A percentile compares a stretch with the other conserved stretches of the same genome.
Conservation (phyloP, 2,797 vertebrate species). For the Staurois parvus region DNA sequence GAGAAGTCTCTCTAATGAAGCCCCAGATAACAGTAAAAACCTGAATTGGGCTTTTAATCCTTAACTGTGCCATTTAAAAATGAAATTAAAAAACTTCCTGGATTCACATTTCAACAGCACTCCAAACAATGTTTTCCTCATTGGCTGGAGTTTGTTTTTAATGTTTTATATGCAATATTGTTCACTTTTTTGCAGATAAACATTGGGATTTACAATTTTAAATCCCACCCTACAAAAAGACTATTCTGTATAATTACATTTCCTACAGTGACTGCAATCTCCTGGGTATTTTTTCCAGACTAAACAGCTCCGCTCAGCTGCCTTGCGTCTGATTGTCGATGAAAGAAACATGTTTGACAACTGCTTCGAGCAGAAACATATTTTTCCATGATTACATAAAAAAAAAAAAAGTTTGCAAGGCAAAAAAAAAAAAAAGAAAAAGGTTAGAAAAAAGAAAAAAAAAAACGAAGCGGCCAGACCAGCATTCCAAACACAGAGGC, state of each 20-base stretch:
- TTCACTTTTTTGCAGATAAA: constrained; percentile 67
- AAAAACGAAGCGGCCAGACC: constrained; percentile 83
- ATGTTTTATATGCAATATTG: constrained; percentile 34
- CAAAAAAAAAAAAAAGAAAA: constrained; percentile 70
- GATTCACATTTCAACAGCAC: neutral
- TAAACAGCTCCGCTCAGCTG: constrained; percentile 94
- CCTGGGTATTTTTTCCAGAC: constrained; percentile 89
- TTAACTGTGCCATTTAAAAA: too few species aligned
- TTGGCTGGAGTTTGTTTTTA: constrained; percentile 12
- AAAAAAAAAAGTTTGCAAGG: constrained; percentile 58
- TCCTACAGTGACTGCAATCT: constrained; percentile 86
- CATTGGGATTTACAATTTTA: constrained; percentile 68
- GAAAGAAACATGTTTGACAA: constrained; percentile 92
- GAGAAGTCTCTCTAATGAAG: constrained; percentile 41
- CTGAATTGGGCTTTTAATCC: too few species aligned
- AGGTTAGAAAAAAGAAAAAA: constrained; percentile 63
- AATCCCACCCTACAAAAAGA: constrained; percentile 71
- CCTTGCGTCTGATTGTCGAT: constrained; percentile 82
- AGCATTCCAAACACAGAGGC: constrained; percentile 80
- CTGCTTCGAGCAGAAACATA: constrained; percentile 85
- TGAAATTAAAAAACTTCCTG: too few species aligned
- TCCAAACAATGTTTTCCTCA: neutral
- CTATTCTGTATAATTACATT: constrained; percentile 83
- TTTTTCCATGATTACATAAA: constrained; percentile 87
- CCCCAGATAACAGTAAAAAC: constrained; percentile 19